phyloP scores from a whole-genome alignment of 1,140 invertebrate species.

The Drosophila sp. region DNA sequence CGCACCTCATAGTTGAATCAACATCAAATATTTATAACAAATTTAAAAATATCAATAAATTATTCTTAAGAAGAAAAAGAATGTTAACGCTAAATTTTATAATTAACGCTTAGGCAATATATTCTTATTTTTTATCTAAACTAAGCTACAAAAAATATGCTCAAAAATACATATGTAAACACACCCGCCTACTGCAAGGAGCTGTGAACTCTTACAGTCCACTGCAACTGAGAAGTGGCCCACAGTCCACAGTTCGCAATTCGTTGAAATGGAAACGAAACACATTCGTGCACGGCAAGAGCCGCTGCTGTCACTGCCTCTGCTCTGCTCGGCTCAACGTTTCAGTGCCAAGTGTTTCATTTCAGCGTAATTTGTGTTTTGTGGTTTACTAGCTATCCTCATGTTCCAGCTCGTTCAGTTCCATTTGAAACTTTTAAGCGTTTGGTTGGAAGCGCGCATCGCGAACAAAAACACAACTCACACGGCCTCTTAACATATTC shows the following conservation, averaged over 20 bases:
- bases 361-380: neutral
- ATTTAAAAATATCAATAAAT: no score
- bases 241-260: conserved; percentile 34
- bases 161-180: no score
- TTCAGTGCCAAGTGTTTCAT: conserved; percentile 31
- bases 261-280: conserved; percentile 29
- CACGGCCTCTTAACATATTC: conserved; percentile 32
- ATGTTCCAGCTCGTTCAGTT: conserved; percentile 34
- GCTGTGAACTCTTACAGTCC: conserved; percentile 18
- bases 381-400: conserved; percentile 29
- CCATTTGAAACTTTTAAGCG: conserved; percentile 47
- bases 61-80: no score
- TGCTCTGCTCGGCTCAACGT: conserved; percentile 4
- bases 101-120: no score
- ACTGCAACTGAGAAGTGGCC: conserved; percentile 31
- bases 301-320: neutral
- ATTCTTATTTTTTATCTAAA: no score
- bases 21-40: no score
- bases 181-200: conserved; percentile 4
- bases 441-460: conserved; percentile 50
- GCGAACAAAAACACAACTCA: conserved; percentile 19
- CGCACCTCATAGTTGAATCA: no score
- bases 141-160: no score
- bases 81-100: no score
- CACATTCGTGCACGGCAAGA: conserved; percentile 7